Percentiles rank a stretch among this genome's conserved stretches.
phyloP scores from a whole-genome alignment of 1,140 invertebrate species.

The Atta cephalotes region DNA sequence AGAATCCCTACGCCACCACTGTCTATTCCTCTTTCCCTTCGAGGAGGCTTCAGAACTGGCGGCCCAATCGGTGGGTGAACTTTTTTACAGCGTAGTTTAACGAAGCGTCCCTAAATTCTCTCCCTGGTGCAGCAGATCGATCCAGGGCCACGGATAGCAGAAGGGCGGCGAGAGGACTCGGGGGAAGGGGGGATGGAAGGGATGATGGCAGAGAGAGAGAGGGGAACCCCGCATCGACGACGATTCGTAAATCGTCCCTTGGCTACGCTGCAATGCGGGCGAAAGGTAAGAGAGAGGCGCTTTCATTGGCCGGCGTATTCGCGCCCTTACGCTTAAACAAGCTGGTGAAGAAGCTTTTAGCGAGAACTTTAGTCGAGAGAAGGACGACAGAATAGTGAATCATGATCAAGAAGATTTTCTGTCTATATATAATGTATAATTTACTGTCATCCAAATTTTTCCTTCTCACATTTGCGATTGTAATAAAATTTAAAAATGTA shows the following conservation, averaged over 20 bases:
- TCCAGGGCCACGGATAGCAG: slow-evolving; percentile 48
- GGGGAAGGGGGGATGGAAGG: slow-evolving; percentile 20
- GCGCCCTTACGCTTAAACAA: slow-evolving; percentile 66
- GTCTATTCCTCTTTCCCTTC: background rate
- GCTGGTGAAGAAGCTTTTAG: slow-evolving; percentile 59
- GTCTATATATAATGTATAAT: background rate
- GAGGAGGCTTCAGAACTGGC: slow-evolving; percentile 58
- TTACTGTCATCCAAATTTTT: background rate
- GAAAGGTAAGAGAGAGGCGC: slow-evolving; percentile 54
- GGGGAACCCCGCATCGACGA: slow-evolving; percentile 69
- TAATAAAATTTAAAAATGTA: background rate
- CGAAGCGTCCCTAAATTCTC: slow-evolving; percentile 79
- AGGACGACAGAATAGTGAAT: slow-evolving; percentile 16
- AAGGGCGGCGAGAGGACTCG: slow-evolving; percentile 33
- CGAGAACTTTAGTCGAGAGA: slow-evolving; percentile 15
- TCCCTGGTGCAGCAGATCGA: slow-evolving; percentile 73
- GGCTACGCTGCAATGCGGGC: slow-evolving; percentile 76
- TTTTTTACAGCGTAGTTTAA: slow-evolving; percentile 77
- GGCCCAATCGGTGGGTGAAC: slow-evolving; percentile 66
- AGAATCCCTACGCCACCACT: slow-evolving; percentile 44
- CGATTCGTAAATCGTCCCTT: slow-evolving; percentile 79
- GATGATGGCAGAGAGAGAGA: slow-evolving; percentile 23
- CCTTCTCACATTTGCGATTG: background rate
- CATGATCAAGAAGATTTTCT: slow-evolving; percentile 21
- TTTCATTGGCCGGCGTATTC: slow-evolving; percentile 61